phyloP scores from a whole-genome alignment of 2,888 invertebrate genomes.

The Hypercompe scribonia region DNA sequence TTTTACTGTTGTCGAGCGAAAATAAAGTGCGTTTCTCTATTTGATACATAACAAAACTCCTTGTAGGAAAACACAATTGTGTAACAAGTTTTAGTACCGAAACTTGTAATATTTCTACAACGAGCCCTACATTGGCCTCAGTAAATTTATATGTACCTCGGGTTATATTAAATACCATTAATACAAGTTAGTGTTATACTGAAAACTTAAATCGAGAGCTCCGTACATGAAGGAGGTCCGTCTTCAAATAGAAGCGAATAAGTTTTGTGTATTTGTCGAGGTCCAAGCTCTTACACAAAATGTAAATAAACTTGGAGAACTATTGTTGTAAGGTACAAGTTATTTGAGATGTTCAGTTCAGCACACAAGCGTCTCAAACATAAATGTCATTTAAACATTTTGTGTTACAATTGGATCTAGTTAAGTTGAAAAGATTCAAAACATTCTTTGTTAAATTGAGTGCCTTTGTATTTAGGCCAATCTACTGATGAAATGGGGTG shows the following conservation, averaged over 20 bases:
- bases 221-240: neutral
- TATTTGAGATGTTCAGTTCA: constrained; percentile 11
- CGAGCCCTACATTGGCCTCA: neutral
- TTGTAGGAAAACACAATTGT: constrained; percentile 13
- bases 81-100: neutral
- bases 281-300: neutral
- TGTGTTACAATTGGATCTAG: constrained; percentile 10
- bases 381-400: constrained; percentile 31
- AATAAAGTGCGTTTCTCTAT: neutral
- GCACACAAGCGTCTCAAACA: constrained; percentile 20
- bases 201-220: neutral
- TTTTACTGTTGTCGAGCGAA: neutral
- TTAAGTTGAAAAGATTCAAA: neutral
- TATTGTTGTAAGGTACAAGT: neutral
- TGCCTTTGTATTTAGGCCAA: neutral
- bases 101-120: neutral
- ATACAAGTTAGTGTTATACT: neutral
- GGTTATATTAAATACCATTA: neutral
- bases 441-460: too few relatives aligned
- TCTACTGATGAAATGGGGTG: neutral
- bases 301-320: constrained; percentile 1
- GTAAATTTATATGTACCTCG: neutral
- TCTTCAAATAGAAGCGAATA: neutral
- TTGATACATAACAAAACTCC: constrained; percentile 32
- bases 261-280: neutral